These are phyloP conservation scores for Sylvietta virens DNA, from an alignment of 2,113 vertebrate genomes.

Conservation along the genomic window DNA sequence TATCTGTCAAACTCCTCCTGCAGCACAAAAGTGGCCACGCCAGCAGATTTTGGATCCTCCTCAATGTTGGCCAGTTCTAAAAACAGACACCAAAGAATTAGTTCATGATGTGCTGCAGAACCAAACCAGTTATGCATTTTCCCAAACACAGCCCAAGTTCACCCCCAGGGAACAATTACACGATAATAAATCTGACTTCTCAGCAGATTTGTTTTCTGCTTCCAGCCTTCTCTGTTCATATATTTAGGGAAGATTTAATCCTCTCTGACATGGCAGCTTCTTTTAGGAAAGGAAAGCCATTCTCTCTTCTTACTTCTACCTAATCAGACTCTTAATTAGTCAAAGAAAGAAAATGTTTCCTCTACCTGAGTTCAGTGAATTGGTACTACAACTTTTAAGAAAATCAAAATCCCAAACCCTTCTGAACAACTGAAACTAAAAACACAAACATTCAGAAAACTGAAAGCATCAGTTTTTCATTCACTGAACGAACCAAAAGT, in stretches of 20 bases:
- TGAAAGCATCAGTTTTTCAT: neutral
- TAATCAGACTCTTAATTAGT: neutral
- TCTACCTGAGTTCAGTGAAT: neutral
- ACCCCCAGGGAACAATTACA: neutral
- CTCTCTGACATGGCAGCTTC: neutral
- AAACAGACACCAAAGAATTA: neutral
- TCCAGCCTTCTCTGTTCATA: neutral
- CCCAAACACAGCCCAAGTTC: neutral
- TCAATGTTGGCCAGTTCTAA: conserved; percentile 77
- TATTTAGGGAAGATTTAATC: neutral
- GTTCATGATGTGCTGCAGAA: neutral
- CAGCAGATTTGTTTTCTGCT: neutral
- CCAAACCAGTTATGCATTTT: neutral
- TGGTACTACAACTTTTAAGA: neutral
- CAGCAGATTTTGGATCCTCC: conserved; percentile 79
- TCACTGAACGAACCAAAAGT: neutral
- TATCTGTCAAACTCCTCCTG: conserved; percentile 85
- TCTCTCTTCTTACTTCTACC: neutral
- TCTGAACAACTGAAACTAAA: neutral
- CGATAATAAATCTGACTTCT: neutral
- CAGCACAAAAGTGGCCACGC: conserved; percentile 80
- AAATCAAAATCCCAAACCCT: neutral
- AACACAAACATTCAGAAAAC: neutral
- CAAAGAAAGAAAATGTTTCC: neutral
- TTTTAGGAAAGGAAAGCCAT: neutral